A percentile compares a stretch with the other conserved stretches of the same genome.
phyloP scores from a whole-genome alignment of 64 coral and sea anemone genomes.

The Pachyseris speciosa region DNA sequence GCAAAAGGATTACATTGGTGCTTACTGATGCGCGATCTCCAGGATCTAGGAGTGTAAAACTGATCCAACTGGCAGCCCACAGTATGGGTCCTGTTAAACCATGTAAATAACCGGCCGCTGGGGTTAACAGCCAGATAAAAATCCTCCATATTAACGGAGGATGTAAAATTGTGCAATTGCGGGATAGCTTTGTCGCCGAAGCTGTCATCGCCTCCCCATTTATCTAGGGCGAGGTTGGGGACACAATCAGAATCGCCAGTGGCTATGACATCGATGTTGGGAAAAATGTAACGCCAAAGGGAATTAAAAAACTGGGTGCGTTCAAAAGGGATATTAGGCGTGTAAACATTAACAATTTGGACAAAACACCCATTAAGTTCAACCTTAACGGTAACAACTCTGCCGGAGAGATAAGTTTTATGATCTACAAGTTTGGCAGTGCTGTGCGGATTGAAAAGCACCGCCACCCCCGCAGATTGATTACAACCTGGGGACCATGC shows the following conservation, averaged over 20 bases:
- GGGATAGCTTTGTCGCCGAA: background rate
- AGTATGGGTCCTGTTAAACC: conserved; percentile 15
- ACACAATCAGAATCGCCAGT: conserved; percentile 54
- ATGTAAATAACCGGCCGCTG: background rate
- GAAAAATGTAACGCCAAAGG: background rate
- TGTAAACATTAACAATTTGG: conserved; percentile 54
- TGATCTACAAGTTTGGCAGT: too few relatives aligned
- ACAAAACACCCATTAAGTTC: background rate
- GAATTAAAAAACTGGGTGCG: background rate
- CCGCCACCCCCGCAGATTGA: background rate
- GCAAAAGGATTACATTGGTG: background rate
- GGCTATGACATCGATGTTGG: background rate
- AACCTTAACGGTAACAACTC: background rate
- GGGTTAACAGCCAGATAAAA: background rate
- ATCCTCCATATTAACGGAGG: background rate
- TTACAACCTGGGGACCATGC: background rate
- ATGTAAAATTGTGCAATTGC: background rate
- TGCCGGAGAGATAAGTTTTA: too few relatives aligned
- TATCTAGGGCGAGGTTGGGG: background rate
- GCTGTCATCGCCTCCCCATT: conserved; percentile 10
- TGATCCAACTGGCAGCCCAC: conserved; percentile 33
- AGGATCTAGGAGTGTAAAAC: background rate
- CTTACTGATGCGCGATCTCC: background rate
- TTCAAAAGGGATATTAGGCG: background rate
- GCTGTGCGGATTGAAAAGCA: conserved; percentile 11